These are phyloP conservation scores for Drosophila maculinotata DNA, from an alignment of 2,888 invertebrate genomes.

Conservation along the genomic window DNA sequence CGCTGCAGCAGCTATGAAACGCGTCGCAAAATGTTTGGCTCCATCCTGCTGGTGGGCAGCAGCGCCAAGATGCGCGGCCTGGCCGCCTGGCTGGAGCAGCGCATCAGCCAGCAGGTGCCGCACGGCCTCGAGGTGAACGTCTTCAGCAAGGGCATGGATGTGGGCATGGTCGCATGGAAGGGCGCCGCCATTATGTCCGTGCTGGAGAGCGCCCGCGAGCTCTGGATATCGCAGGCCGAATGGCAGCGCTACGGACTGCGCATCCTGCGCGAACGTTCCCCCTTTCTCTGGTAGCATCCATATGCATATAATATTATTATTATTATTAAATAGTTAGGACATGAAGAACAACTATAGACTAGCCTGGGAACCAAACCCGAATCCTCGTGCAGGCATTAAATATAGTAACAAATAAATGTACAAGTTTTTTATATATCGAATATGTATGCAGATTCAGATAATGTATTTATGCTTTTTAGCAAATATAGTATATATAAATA, in stretches of 20 bases:
- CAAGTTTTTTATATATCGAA: background rate
- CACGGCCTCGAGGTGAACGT: conserved; percentile 95
- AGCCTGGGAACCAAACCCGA: too few species aligned
- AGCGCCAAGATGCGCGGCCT: conserved; percentile 95
- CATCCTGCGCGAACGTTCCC: conserved; percentile 94
- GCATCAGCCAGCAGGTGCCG: conserved; percentile 92
- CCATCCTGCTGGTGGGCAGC: conserved; percentile 95
- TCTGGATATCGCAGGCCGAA: conserved; percentile 95
- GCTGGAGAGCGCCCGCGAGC: conserved; percentile 95
- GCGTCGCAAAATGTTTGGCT: conserved; percentile 97
- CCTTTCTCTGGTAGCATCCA: conserved; percentile 91
- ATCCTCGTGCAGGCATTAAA: too few species aligned
- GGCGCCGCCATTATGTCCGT: conserved; percentile 97
- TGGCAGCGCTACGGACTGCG: conserved; percentile 95
- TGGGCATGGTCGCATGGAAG: conserved; percentile 96
- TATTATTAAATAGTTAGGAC: too few species aligned
- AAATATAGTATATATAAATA: too few species aligned
- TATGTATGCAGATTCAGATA: conserved; percentile 4
- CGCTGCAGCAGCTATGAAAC: conserved; percentile 95
- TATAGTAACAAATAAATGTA: too few species aligned
- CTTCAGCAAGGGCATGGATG: conserved; percentile 96
- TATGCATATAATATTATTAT: too few species aligned
- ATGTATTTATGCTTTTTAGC: conserved; percentile 11
- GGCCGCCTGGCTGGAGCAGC: conserved; percentile 94
- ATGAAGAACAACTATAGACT: too few species aligned